Evolutionary conservation across 2,888 invertebrate species (phyloP).

Genomic region (Mantis religiosa): DNA sequence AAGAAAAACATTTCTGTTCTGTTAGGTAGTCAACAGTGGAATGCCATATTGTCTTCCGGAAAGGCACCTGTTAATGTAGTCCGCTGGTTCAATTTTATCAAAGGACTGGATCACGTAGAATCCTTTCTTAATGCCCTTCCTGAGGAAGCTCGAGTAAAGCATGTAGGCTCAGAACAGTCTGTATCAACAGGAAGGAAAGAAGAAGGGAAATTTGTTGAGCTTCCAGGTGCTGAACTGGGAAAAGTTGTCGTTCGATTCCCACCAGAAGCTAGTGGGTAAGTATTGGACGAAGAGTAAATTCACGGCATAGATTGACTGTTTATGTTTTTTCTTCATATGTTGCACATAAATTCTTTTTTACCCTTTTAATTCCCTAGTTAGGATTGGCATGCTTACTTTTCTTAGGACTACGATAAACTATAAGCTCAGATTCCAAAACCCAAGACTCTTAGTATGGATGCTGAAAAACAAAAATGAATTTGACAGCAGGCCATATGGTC

Average conservation of each 20-base stretch:
- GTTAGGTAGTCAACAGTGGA: slow-evolving; percentile 36
- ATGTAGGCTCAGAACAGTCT: background rate
- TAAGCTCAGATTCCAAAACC: no score
- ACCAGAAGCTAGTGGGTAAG: slow-evolving; percentile 96
- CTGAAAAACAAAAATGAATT: no score
- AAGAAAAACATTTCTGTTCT: slow-evolving; percentile 14
- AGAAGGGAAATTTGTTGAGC: slow-evolving; percentile 94
- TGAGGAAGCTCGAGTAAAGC: slow-evolving; percentile 45
- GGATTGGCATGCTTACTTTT: no score
- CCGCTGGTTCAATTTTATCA: slow-evolving; percentile 60
- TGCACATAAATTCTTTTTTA: no score
- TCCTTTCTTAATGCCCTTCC: slow-evolving; percentile 55
- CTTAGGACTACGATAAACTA: no score
- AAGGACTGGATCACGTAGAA: slow-evolving; percentile 48
- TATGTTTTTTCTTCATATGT: no score
- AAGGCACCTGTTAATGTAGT: slow-evolving; percentile 54
- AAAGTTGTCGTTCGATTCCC: slow-evolving; percentile 98
- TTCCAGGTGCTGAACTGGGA: slow-evolving; percentile 95
- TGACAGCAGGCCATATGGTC: no score
- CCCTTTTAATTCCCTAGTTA: no score
- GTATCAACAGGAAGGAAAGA: slow-evolving; percentile 53
- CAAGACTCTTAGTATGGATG: no score
- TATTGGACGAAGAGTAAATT: background rate
- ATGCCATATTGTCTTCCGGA: background rate
- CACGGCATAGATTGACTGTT: no score